These are phyloP conservation scores for Holacanthella duospinosa DNA, from an alignment of 2,888 invertebrate genomes.

Conservation along the genomic window DNA sequence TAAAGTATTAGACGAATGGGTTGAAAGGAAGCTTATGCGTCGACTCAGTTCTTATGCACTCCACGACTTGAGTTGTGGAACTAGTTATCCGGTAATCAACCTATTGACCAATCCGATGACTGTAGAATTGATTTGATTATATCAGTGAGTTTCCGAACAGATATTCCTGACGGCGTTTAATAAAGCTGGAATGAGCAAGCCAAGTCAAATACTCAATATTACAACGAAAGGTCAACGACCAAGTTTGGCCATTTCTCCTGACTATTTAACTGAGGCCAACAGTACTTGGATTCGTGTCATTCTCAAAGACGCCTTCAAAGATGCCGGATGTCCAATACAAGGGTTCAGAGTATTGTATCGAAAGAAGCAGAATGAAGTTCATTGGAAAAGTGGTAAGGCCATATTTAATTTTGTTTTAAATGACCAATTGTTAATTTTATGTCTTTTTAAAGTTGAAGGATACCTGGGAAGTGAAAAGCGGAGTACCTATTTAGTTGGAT, in stretches of 20 bases:
- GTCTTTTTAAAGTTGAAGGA: constrained; percentile 16
- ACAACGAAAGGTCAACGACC: constrained; percentile 29
- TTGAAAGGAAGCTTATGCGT: constrained; percentile 54
- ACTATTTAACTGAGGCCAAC: constrained; percentile 26
- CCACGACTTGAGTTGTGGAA: constrained; percentile 57
- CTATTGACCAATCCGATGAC: too few relatives aligned
- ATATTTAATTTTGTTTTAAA: not conserved
- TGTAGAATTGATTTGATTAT: too few relatives aligned
- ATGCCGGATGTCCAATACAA: constrained; percentile 12
- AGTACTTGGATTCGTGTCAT: constrained; percentile 28
- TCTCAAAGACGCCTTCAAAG: constrained; percentile 30
- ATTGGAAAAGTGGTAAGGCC: not conserved
- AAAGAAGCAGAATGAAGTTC: not conserved
- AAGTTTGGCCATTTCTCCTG: constrained; percentile 20
- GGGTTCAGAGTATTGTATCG: constrained; percentile 13
- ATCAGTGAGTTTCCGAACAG: too few relatives aligned
- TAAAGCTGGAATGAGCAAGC: constrained; percentile 58
- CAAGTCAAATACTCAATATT: constrained; percentile 52
- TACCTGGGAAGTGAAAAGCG: constrained; percentile 25
- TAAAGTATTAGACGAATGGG: constrained; percentile 54
- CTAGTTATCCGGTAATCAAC: constrained; percentile 51
- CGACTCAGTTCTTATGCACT: constrained; percentile 58
- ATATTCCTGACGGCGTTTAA: constrained; percentile 59
- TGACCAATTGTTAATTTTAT: not conserved
- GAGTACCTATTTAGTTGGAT: constrained; percentile 22